Conservation (phyloP, 2,113 vertebrate species). For the Microtus pennsylvanicus region DNA sequence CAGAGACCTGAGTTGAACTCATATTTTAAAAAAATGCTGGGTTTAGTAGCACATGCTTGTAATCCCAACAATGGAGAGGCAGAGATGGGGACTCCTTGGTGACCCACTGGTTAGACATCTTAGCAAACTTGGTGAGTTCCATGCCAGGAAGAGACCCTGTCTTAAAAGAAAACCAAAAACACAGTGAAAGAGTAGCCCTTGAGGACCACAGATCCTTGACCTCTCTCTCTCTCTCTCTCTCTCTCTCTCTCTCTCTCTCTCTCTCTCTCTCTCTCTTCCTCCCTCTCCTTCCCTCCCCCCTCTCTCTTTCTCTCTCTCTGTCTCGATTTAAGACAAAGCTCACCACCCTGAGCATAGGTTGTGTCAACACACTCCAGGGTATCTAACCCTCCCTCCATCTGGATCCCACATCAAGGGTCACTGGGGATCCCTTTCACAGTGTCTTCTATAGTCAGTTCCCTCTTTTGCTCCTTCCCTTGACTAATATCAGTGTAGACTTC, state of each 20-base stretch:
- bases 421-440: background rate
- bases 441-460: background rate
- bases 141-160: background rate
- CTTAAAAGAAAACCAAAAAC: background rate
- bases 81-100: background rate
- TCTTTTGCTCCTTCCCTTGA: no score
- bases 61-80: background rate
- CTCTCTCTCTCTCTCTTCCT: no score
- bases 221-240: no score
- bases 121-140: background rate
- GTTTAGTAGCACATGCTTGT: background rate
- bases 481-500: accelerated
- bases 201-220: background rate
- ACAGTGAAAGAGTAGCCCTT: no score
- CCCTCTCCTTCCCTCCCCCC: no score
- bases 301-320: no score
- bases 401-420: background rate
- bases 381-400: background rate
- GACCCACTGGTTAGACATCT: background rate
- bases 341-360: accelerated
- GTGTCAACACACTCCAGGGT: accelerated
- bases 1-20: background rate
- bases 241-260: no score
- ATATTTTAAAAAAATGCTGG: background rate
- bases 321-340: no score